Conservation (phyloP, 2,113 vertebrate genomes). For the Colinus virginianus region DNA sequence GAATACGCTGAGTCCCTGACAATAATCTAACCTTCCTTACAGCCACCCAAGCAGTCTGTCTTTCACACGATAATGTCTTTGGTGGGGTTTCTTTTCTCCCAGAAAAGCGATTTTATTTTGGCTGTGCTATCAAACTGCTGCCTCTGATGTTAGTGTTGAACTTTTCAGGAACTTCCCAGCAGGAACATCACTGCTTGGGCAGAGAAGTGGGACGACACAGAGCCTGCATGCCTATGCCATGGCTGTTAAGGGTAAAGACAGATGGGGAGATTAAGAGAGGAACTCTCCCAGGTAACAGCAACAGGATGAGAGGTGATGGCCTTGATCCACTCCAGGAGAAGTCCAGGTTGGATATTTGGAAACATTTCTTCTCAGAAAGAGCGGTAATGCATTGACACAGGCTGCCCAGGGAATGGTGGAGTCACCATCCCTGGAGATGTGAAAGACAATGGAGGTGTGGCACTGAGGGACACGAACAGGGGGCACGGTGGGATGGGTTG, state of each 20-base stretch:
- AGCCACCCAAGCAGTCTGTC: neutral
- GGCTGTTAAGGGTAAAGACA: neutral
- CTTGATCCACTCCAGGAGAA: no score
- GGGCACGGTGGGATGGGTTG: no score
- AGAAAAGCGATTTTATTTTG: slow-evolving; percentile 22
- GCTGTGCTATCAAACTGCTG: neutral
- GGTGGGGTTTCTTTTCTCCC: neutral
- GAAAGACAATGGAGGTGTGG: no score
- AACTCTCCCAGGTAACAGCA: no score
- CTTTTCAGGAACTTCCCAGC: slow-evolving; percentile 40
- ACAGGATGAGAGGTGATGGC: no score
- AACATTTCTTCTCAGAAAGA: no score
- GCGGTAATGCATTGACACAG: no score
- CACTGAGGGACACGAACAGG: no score
- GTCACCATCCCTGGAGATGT: no score
- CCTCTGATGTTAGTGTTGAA: slow-evolving; percentile 1
- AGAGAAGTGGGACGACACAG: neutral
- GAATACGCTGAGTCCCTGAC: neutral
- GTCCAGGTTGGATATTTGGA: no score
- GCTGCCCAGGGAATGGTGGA: no score
- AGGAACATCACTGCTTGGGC: neutral
- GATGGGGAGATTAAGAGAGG: neutral
- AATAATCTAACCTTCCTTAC: slow-evolving; percentile 40
- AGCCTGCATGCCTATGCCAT: neutral
- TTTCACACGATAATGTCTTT: neutral